Base-by-base conservation (phyloP, 2,888 invertebrate species). In the Apantesis nais region DNA sequence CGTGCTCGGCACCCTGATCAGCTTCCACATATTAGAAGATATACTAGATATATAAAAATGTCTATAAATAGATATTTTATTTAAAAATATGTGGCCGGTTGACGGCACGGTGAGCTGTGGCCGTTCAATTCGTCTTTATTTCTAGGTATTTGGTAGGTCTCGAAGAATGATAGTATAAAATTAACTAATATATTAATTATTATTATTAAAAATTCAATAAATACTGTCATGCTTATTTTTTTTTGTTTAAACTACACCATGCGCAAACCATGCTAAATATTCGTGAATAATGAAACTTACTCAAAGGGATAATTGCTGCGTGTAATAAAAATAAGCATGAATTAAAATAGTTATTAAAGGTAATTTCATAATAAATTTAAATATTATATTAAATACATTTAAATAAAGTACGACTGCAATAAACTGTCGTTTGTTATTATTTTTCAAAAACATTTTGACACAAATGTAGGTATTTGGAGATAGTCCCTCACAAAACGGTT, bases 301-400 rank as follows among this genome's bases (percentile, higher is more conserved):
- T 94, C 91, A 86, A 92, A 93, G 85, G 92, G 92, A 86, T 86
- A 89, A 89, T 93, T 92, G 94, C 95, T 95, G 95, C 94, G 80
- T 94, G 94, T 88, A 87, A 93, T 88, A 82, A 86, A 91, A 92
- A 90, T 79, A 88, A 86, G 63, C 63, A 66, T 69, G 72, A 74
- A 78, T 75, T 66, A 68, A 67, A 74, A 81, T 76, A 66, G 62
- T 61, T 44, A 64, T 62, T 16, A 16, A 58, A 29, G 64, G 22
- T 66, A 66, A 82, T 86, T 88, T 85, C 70, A 83, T 22, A 67
- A 67, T 41, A 60, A 14, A 55, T 65, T 60, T 12, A 66, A 61
- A 31, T 41, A 60, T 14, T 25, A 31, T 41, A 60, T 14, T 25
- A 60, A 44, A 60, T 67, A 44, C 8, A 58, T 29, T 52, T 1